phyloP scores from a whole-genome alignment of 2,888 invertebrate species.

The Dolichopus griseipennis region DNA sequence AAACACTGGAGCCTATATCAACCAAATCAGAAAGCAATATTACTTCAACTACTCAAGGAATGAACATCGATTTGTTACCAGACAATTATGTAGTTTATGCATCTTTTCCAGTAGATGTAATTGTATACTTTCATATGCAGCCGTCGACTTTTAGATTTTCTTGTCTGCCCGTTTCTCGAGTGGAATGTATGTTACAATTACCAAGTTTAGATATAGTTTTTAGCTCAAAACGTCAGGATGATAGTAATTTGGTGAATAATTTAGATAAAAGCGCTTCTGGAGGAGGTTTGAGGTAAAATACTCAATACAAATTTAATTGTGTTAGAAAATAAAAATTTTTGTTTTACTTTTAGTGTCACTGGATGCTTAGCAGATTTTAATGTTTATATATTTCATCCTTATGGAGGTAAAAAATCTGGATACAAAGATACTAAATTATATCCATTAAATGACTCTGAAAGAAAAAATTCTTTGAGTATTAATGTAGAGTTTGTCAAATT shows the following conservation, averaged over 20 bases:
- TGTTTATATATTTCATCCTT: conserved; percentile 96
- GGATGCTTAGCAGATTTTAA: conserved; percentile 95
- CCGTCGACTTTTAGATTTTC: conserved; percentile 94
- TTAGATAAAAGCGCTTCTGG: conserved; percentile 38
- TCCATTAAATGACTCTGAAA: conserved; percentile 75
- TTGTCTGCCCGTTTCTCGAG: conserved; percentile 88
- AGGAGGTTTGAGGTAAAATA: conserved; percentile 35
- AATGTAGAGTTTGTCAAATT: conserved; percentile 97
- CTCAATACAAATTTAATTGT: background rate
- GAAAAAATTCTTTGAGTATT: conserved; percentile 91
- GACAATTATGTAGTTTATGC: conserved; percentile 77
- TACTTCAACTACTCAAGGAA: conserved; percentile 33
- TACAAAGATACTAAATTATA: conserved; percentile 76
- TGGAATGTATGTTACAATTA: conserved; percentile 90
- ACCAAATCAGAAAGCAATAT: conserved; percentile 46
- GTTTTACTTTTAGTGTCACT: conserved; percentile 78
- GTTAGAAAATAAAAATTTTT: background rate
- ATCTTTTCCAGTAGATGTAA: conserved; percentile 96
- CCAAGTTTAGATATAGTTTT: conserved; percentile 96
- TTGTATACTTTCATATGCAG: conserved; percentile 97
- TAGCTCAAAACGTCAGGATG: conserved; percentile 81
- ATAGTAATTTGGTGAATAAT: conserved; percentile 44
- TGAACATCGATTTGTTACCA: conserved; percentile 50
- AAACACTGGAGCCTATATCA: conserved; percentile 92
- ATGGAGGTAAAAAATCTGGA: conserved; percentile 80